phyloP scores from a whole-genome alignment of 2,888 invertebrate genomes.

The Hoplodrina blanda region DNA sequence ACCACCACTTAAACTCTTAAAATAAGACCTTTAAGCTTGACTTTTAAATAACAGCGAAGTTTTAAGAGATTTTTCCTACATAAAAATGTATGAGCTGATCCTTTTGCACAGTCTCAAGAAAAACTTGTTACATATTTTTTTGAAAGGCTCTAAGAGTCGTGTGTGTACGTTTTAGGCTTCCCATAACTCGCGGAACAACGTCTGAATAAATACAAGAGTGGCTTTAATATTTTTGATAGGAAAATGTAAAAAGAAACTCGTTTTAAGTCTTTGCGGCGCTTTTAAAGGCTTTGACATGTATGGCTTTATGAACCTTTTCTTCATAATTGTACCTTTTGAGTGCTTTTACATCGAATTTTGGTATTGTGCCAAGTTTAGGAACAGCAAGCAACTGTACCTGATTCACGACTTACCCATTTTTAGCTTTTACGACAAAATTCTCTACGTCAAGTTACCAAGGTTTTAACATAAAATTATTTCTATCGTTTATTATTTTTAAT shows the following conservation, averaged over 20 bases:
- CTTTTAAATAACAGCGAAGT: slow-evolving; percentile 33
- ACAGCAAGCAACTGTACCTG: no score
- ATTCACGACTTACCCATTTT: background rate
- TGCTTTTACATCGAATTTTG: background rate
- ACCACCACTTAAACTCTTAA: background rate
- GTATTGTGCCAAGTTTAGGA: background rate
- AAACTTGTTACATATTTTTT: slow-evolving; percentile 25
- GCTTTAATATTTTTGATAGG: slow-evolving; percentile 2
- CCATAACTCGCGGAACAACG: slow-evolving; percentile 24
- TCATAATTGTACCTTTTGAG: background rate
- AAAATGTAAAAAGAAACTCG: slow-evolving; percentile 15
- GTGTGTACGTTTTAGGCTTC: slow-evolving; percentile 24
- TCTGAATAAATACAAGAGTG: slow-evolving; percentile 35
- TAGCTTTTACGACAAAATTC: background rate
- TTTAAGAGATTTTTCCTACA: slow-evolving; percentile 26
- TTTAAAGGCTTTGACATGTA: slow-evolving; percentile 15
- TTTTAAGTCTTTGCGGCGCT: slow-evolving; percentile 7
- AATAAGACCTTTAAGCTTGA: slow-evolving; percentile 8
- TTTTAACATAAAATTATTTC: background rate
- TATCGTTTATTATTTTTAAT: background rate
- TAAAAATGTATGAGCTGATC: slow-evolving; percentile 51
- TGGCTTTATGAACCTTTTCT: slow-evolving; percentile 8
- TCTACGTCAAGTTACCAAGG: background rate
- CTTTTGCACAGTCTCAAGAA: slow-evolving; percentile 12
- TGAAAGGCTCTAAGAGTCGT: slow-evolving; percentile 13